Evolutionary conservation across 2,797 vertebrate species (phyloP), one percentile per base, ranked within the genome.

Genomic region (Merluccius polli): DNA sequence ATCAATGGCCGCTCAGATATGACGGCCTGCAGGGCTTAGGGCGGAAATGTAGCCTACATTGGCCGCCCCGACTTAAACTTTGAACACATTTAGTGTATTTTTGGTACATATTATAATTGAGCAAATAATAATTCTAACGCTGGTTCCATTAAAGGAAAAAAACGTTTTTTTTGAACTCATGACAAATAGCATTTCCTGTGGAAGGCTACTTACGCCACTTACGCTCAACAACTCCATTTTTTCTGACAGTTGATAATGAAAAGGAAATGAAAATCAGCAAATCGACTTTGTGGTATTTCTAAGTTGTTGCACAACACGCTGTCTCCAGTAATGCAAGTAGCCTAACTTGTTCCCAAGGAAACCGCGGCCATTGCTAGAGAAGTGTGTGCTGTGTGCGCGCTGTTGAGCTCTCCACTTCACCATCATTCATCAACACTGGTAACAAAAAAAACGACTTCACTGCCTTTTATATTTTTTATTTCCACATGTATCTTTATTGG

Each of bases 191-290:
- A 24, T 59, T 59, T 59, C 52, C 52, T 59, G 52, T 9, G 52
- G 8, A 24, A 59, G 52, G 52, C 52, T 59, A 24, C 21, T 59
- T 9, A 59, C 44, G 5, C 44, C 18, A 21, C 44, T 59, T 59
- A 24, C 4, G 29, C 68, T 70, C 69, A 70, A 35, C n/a, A 16
- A 31, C 7, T 32, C 31, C 21, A n/a, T n/a, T 9, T 30, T 18
- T 29, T 68, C 27, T 21, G 18, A 32, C 24, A 27, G 72, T 31
- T 33, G 31, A 18, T 59, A 38, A 69, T 73, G 36, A 52, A 77
- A 69, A 73, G 71, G 41, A 38, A 77, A 69, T 73, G 75, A 59
- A n/a, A 24, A 8, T n/a, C 1, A 6, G n/a, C 13, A n/a, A n/a
- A n/a, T n/a, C 16, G 41, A 6, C 13, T 48, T 18, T 4, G 2